Percentiles rank a stretch among this genome's conserved stretches.
These are phyloP conservation scores for Octonoba sinensis DNA, from an alignment of 2,888 invertebrate genomes.

Conservation along the genomic window DNA sequence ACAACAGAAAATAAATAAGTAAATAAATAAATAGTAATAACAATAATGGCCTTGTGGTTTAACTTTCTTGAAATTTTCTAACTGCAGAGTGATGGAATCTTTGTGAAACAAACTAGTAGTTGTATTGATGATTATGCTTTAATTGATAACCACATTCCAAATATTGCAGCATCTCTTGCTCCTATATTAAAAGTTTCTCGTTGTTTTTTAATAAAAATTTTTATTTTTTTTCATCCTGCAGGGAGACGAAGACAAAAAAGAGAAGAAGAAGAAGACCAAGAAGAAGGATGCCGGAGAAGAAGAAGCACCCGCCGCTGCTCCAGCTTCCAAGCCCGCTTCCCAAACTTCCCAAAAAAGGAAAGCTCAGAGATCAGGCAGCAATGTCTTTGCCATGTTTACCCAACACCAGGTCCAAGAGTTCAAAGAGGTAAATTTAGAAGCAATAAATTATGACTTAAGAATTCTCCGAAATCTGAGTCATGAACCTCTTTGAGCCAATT, in stretches of 20 bases:
- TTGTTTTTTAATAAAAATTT: not conserved
- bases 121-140: no score
- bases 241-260: constrained; percentile 66
- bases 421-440: constrained; percentile 79
- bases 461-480: no score
- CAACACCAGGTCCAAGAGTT: constrained; percentile 96
- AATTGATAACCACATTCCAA: not conserved
- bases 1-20: no score
- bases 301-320: constrained; percentile 72
- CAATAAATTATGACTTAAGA: no score
- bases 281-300: constrained; percentile 57
- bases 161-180: not conserved
- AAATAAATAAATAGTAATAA: no score
- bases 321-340: constrained; percentile 78
- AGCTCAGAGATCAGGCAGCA: constrained; percentile 80
- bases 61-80: no score
- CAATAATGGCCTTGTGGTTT: no score
- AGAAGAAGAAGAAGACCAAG: constrained; percentile 66
- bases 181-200: not conserved
- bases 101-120: no score
- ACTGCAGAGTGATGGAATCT: no score
- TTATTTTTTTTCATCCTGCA: constrained; percentile 8
- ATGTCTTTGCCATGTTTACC: constrained; percentile 97
- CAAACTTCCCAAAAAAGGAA: constrained; percentile 76
- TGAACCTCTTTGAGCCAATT: no score